A percentile compares a stretch with the other conserved stretches of the same genome.
These are phyloP conservation scores for Crocidura indochinensis DNA, from an alignment of 2,797 vertebrate species.

Conservation along the genomic window DNA sequence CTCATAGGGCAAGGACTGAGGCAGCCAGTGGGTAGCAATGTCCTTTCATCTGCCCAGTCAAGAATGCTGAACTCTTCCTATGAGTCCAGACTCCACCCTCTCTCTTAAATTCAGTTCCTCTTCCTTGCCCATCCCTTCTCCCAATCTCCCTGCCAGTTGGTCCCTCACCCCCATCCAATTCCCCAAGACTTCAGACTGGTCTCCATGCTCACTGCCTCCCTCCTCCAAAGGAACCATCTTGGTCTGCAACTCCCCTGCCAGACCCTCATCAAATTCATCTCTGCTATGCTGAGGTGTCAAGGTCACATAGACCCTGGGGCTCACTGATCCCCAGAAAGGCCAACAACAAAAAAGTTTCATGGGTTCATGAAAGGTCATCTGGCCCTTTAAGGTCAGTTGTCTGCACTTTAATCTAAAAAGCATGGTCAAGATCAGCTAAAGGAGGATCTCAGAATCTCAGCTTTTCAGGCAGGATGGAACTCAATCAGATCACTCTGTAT, in stretches of 20 bases:
- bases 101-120: neutral
- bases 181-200: too few relatives aligned
- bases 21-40: neutral
- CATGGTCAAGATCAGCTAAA: neutral
- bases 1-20: neutral
- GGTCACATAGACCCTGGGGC: neutral
- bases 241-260: neutral
- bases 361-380: too few relatives aligned
- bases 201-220: neutral
- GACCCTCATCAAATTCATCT: neutral
- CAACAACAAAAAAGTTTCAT: too few relatives aligned
- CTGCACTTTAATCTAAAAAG: neutral
- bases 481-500: neutral
- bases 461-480: neutral
- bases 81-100: neutral
- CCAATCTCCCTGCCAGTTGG: neutral
- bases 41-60: neutral
- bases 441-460: neutral
- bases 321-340: too few relatives aligned
- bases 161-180: neutral
- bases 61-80: neutral
- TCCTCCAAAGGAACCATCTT: neutral
- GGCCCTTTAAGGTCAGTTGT: neutral
- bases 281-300: neutral
- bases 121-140: rapidly evolving